phyloP scores from a whole-genome alignment of 1,140 invertebrate species.

The Psix sp. region DNA sequence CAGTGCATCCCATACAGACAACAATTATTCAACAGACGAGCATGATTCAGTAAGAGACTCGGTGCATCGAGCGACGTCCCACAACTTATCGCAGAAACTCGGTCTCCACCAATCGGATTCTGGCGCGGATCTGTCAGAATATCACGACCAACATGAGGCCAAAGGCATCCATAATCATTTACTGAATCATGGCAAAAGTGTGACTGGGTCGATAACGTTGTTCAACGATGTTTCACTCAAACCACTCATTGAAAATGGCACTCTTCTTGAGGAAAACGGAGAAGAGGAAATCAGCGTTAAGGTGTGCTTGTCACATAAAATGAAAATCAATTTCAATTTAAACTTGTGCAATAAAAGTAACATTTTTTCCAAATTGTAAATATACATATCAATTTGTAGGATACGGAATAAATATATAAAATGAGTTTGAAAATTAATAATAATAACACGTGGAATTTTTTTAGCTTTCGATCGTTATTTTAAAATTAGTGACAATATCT shows the following conservation, averaged over 20 bases:
- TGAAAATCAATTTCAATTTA: not conserved
- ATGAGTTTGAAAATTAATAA: too few relatives aligned
- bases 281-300: conserved; percentile 26
- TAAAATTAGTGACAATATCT: too few relatives aligned
- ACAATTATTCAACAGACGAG: conserved; percentile 82
- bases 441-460: too few relatives aligned
- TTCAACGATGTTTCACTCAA: conserved; percentile 19
- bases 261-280: conserved; percentile 24
- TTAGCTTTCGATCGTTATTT: too few relatives aligned
- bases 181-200: conserved; percentile 64
- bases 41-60: conserved; percentile 79
- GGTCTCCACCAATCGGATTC: conserved; percentile 81
- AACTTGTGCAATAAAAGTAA: not conserved
- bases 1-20: conserved; percentile 82
- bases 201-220: conserved; percentile 35
- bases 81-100: conserved; percentile 73
- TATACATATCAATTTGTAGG: too few relatives aligned
- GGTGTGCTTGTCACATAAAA: not conserved
- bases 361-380: not conserved
- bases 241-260: conserved; percentile 37
- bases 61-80: conserved; percentile 66
- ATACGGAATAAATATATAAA: too few relatives aligned
- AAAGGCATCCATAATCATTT: conserved; percentile 67
- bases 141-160: conserved; percentile 70
- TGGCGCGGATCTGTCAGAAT: conserved; percentile 81